Evolutionary conservation across 2,888 invertebrate species (phyloP), one percentile per base, ranked within the genome.

Genomic region (Parelbella ahira): DNA sequence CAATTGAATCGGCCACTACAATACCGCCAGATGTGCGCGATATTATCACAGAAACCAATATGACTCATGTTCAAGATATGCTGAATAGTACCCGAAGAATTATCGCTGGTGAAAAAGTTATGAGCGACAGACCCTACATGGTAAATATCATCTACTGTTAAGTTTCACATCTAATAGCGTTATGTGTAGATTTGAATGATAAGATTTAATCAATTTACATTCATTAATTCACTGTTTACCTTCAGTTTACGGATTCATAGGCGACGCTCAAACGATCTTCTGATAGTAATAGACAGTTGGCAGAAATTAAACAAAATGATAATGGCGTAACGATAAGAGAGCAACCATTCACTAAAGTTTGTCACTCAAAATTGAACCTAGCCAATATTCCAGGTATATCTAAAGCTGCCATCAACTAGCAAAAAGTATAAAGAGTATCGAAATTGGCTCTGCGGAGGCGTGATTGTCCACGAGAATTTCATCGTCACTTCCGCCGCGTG

Each of bases 401-500:
- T 82, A 1, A 80, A 77, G 63, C 54, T 81, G 18, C 78, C 81
- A 0, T 56, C 60, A 0, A 60, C 44, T 8, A 75, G 63, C 34
- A 59, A 59, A 15, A 80, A 77, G 30, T 56, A 59, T 9, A 56
- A 56, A 0, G 62, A 63, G 30, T 80, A 78, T 38, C 59, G 69
- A 0, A 65, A 67, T 0, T 82, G 80, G 80, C 43, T 82, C 1
- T 82, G 81, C 28, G 79, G 80, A 1, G 81, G 81, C 2, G 70
- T 76, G 1, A 79, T 79, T 11, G 55, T 81, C 1, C 82, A 82
- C 5, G 78, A 80, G 33, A 80, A 82, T 32, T 82, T 77, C 13
- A 67, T 82, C n/a, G 45, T 82, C 2, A 82, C 82, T 1, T 82
- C 82, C 2, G 82, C 82, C 0, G 82, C 81, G 10, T 83, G 82